Base-by-base conservation (phyloP, 1,140 invertebrate species). In the Zaprionus inermis region DNA sequence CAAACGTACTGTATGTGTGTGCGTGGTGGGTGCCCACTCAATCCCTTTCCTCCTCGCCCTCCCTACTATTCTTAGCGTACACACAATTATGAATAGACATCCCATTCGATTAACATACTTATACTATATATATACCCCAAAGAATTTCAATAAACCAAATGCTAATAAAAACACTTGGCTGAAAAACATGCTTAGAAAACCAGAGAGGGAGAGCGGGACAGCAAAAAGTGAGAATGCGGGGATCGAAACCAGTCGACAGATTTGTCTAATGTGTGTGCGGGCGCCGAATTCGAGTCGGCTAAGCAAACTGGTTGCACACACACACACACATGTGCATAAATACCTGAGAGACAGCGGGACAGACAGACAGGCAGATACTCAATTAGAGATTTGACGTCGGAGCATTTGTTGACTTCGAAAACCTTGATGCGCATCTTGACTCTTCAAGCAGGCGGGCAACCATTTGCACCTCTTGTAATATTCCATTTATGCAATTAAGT, bases 401-500 rank as follows among this genome's bases (percentile, higher is more conserved):
- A n/a, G n/a, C n/a, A n/a, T n/a, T n/a, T 38, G 58, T 70, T 70
- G 20, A 70, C 59, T 60, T 44, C 24, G 46, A 49, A 74, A 76
- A 80, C 83, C 80, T 88, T 83, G 83, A 55, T 59, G 80, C 84
- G 79, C 83, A 86, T 86, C 83, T 86, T 82, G 79, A 82, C 83
- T 86, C 81, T 78, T 78, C 38, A 66, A 60, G 55, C 38, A 14
- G 36, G 36, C 36, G 14, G 36, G 5, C 36, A 38, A 6, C 36
- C 36, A 44, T 44, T 44, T 16, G n/a, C 38, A 16, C 38, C 16
- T 44, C 38, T 44, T 44, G 55, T 72, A 71, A 65, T 55, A 64
- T 56, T 66, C 41, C 22, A 57, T 72, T 51, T 58, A 49, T 55
- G 14, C 61, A 54, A 63, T 32, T 32, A 63, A 36, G 7, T 51